Evolutionary conservation across 2,113 vertebrate species (phyloP), one percentile per base, ranked within the genome.

Genomic region (Manacus vitellinus): DNA sequence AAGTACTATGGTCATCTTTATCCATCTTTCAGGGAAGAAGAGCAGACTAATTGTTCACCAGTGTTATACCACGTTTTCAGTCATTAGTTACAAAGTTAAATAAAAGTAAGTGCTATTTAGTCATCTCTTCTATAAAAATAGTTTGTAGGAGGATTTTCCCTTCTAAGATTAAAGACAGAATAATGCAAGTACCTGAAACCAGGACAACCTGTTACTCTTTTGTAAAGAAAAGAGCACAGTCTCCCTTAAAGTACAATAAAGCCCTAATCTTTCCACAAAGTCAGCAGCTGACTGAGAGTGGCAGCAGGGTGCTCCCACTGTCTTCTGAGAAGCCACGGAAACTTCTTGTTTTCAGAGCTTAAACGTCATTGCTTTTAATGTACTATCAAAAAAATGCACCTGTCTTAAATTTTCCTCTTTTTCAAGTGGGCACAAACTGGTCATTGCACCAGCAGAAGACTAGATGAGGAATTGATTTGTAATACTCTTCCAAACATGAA

Each of bases 281-380:
- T 31, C 70, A 91, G 39, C 27, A 91, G 56, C 27, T 70, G 54
- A 92, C 30, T 28, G 7, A 75, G 17, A 58, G 14, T 3, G n/a
- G 58, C 54, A 87, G 12, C 30, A 70, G 28, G 20, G 23, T 82
- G 49, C 10, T 41, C 43, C 19, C n/a, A n/a, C 3, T 41, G 2
- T 33, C 56, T 72, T 66, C 55, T 49, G 37, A 79, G 70, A 81
- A 85, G 28, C 5, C 65, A 79, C 2, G 0, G 39, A 33, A 54
- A 65, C 12, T 14, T 79, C 12, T 39, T 31, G 14, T n/a, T 88
- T 89, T 92, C 47, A 37, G 19, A 89, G 28, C 28, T 87, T 76
- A 41, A 89, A 47, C 9, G 10, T 5, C 0, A 0, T n/a, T 46
- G 7, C 14, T 82, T 91, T 76, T 43, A 56, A 58, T 13, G 9